Evolutionary conservation across 2,797 vertebrate species (phyloP).

Genomic region (Myotis planiceps): DNA sequence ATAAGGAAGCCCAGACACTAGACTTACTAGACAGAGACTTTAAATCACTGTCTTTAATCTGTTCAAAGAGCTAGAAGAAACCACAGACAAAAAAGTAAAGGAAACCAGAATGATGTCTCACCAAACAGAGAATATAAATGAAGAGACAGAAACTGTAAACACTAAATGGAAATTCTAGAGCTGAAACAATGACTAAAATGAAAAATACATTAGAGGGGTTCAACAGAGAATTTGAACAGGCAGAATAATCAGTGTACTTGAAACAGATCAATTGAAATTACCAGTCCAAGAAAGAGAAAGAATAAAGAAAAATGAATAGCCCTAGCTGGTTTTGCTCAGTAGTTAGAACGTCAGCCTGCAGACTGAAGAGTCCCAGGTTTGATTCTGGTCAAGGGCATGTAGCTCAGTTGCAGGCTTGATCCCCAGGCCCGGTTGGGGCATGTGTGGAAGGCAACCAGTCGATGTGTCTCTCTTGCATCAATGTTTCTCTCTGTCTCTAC

Average conservation of each 20-base stretch:
- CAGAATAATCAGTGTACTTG: neutral
- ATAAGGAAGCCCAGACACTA: neutral
- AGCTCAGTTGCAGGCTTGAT: no score
- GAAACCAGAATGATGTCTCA: neutral
- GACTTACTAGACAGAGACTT: neutral
- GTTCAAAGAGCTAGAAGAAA: neutral
- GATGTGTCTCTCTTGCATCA: no score
- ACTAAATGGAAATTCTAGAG: neutral
- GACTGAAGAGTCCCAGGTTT: no score
- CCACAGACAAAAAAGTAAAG: neutral
- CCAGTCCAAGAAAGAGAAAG: neutral
- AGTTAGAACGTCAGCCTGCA: no score
- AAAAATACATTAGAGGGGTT: constrained; percentile 15
- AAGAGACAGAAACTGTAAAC: neutral
- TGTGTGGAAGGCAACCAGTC: no score
- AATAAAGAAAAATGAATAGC: neutral
- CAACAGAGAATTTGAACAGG: neutral
- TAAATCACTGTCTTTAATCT: neutral
- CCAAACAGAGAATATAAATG: neutral
- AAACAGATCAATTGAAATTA: neutral
- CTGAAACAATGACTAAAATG: neutral
- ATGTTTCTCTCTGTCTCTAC: no score
- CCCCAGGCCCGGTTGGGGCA: no score
- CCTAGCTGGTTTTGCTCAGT: no score
- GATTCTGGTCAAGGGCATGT: no score